Evolutionary conservation across 2,113 vertebrate genomes (phyloP).

Genomic region (Setophaga coronata): DNA sequence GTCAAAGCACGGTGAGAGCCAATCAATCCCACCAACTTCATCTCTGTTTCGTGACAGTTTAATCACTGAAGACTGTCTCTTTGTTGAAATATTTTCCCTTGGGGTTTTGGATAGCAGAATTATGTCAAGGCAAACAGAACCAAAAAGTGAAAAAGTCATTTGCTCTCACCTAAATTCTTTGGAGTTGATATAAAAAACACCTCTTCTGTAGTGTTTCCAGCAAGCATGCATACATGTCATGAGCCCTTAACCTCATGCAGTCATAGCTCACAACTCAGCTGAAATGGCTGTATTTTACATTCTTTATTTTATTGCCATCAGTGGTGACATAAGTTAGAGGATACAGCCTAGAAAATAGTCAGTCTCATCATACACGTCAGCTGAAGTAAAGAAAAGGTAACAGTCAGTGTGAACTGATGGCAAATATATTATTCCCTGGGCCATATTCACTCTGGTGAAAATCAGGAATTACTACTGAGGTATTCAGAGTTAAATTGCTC

Average conservation of each 20-base stretch:
- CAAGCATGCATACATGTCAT: background rate
- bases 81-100: constrained; percentile 17
- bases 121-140: background rate
- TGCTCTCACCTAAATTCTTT: background rate
- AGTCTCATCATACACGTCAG: background rate
- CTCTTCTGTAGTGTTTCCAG: background rate
- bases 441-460: background rate
- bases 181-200: background rate
- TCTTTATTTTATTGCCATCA: background rate
- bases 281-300: background rate
- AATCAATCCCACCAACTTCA: background rate
- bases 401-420: background rate
- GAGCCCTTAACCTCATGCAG: background rate
- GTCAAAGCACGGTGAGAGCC: background rate
- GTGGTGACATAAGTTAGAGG: background rate
- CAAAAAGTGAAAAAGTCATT: background rate
- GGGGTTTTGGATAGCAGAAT: background rate
- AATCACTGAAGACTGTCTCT: background rate
- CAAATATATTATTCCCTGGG: background rate
- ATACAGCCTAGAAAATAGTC: background rate
- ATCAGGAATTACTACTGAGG: background rate
- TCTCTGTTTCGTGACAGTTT: constrained; percentile 30
- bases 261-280: background rate
- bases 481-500: background rate
- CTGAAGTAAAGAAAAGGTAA: background rate